Evolutionary conservation across 2,797 vertebrate genomes (phyloP), one percentile per base, ranked within the genome.

Genomic region (Coregonus ussuriensis): DNA sequence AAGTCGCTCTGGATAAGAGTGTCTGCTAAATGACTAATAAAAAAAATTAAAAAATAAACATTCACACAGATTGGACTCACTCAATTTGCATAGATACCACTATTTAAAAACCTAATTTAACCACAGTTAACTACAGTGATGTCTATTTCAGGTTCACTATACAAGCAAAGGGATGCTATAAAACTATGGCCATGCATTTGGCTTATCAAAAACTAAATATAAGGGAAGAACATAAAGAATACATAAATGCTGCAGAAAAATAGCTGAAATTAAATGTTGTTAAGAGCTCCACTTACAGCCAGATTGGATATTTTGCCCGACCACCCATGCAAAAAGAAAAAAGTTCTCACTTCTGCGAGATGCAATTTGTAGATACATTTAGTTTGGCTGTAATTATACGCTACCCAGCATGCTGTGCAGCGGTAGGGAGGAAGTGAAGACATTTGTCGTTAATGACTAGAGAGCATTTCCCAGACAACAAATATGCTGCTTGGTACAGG

Each of bases 401-500:
- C 83, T 83, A 69, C 78, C 74, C 79, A 65, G 86, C 85, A 82
- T 78, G 86, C 88, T 85, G 87, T 67, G 79, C 75, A 75, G 85
- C 81, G 76, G 79, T 83, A 77, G 77, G 83, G 21, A 63, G 21
- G 59, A 63, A 84, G 82, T 63, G 75, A 82, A 86, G 79, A 79
- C 83, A 82, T 87, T 90, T 86, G 82, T 77, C 72, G 75, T 84
- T 91, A 88, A 89, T 88, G 87, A 86, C 79, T 81, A 81, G 78
- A 86, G 79, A 82, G 81, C 47, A 71, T 82, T 80, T 82, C 81
- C 81, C 79, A 76, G 81, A 77, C 77, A 81, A 83, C 77, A 76
- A 85, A 86, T 81, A 72, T 71, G 73, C 78, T 76, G 69, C 72
- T 77, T 81, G 37, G 81, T 71, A 77, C 81, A 80, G 74, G 41